A percentile compares a stretch with the other conserved stretches of the same genome.
These are phyloP conservation scores for Acanthoscelides obtectus DNA, from an alignment of 2,888 invertebrate species.

Conservation along the genomic window DNA sequence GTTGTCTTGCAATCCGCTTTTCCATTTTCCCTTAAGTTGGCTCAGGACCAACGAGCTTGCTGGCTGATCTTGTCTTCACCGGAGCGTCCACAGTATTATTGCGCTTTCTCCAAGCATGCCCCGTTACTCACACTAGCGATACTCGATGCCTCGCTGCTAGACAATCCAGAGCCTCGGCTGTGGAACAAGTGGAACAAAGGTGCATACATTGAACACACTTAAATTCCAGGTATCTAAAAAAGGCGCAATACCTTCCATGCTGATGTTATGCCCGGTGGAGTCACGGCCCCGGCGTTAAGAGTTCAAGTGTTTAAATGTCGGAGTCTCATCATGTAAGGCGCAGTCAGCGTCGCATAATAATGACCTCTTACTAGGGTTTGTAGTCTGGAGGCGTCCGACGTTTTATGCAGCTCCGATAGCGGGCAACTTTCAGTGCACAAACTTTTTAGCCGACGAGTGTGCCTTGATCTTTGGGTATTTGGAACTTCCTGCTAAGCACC, in stretches of 20 bases:
- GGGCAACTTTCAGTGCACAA: not conserved
- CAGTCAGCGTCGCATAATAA: not conserved
- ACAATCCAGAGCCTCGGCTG: too few species aligned
- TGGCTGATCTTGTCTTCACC: too few species aligned
- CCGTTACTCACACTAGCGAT: too few species aligned
- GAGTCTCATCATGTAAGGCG: not conserved
- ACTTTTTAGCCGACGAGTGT: not conserved
- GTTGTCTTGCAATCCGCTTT: too few species aligned
- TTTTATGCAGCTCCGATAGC: not conserved
- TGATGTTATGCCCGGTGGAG: not conserved
- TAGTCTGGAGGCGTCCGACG: not conserved
- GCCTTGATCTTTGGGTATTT: not conserved
- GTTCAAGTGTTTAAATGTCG: not conserved
- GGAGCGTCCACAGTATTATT: too few species aligned
- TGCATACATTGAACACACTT: too few species aligned
- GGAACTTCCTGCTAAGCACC: not conserved
- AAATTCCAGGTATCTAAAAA: too few species aligned
- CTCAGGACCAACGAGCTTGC: too few species aligned
- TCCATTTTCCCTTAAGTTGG: too few species aligned
- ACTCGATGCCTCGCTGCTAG: too few species aligned
- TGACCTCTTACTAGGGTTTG: not conserved
- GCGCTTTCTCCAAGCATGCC: too few species aligned
- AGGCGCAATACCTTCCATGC: not conserved
- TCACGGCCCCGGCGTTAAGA: not conserved
- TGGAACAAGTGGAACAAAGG: too few species aligned